Base-by-base conservation (phyloP, 2,888 invertebrate genomes). In the Cheilosia grossa region DNA sequence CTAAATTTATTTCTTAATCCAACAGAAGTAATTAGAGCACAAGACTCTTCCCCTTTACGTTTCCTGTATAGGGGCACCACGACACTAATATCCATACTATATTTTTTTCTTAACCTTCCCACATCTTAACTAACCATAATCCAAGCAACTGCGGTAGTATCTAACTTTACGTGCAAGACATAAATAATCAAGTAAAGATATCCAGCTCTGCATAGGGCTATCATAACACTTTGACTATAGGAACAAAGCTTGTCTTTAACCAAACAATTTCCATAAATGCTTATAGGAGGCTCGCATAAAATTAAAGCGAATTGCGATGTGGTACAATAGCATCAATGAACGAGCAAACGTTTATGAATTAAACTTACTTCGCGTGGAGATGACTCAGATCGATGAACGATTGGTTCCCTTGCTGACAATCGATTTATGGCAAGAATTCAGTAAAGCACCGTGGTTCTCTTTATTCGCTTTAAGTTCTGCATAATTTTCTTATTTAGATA, bases 261-360 rank as follows among this genome's bases (percentile, higher is more conserved):
- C 6, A 44, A 49, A 47, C 2, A 56, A 24, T 7, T 58, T 21
- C 37, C 27, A 56, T 44, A 27, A 54, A 51, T 73, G 82, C 85
- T 33, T 83, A 9, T 30, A 94, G 94, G 93, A 93, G 80, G 93
- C 93, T 21, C 92, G 94, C 90, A 92, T 93, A 74, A 93, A 93
- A 44, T 89, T 94, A 9, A 93, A 93, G 87, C 93, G 95, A n/a
- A 94, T 95, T n/a, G 93, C 94, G 5, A 93, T 94, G 56, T 95
- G 97, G 96, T 98, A 98, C 91, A 98, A 98, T 90, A 95, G 95
- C 86, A 94, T 98, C 53, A 93, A 95, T 61, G 93, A 93, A 24
- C 93, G 94, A n/a, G 95, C 96, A 30, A 94, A 95, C 58, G 93
- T 94, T 69, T 96, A 96, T 0, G 98, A 98, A 91, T 95, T 94